phyloP scores from a whole-genome alignment of 1,140 invertebrate genomes.

The Sarcophaga bullata region DNA sequence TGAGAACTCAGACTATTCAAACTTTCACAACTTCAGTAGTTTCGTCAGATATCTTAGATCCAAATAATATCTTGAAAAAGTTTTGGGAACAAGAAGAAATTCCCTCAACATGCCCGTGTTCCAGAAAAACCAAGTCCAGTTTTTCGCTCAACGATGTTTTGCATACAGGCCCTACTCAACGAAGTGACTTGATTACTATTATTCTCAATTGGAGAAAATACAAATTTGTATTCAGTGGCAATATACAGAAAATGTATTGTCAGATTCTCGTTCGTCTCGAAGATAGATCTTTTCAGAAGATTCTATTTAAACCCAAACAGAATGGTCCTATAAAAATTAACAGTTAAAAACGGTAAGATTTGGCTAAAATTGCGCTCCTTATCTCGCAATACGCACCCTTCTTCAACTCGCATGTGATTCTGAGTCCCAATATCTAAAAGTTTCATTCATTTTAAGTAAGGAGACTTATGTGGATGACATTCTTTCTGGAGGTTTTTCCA shows the following conservation, averaged over 20 bases:
- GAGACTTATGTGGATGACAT: too few species aligned
- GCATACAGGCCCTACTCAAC: neutral
- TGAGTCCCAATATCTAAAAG: too few species aligned
- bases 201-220: conserved; percentile 30
- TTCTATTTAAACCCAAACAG: neutral
- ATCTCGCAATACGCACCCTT: neutral
- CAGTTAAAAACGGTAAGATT: neutral
- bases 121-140: neutral
- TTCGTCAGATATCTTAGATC: too few species aligned
- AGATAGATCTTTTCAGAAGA: neutral
- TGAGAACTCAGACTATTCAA: too few species aligned
- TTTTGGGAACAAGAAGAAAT: too few species aligned
- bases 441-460: too few species aligned
- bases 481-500: too few species aligned
- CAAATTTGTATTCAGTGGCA: neutral
- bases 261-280: neutral
- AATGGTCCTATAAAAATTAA: neutral
- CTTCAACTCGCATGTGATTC: too few species aligned
- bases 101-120: too few species aligned
- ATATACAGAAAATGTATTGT: neutral
- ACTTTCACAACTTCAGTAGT: too few species aligned
- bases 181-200: neutral
- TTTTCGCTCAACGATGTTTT: conserved; percentile 8
- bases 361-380: conserved; percentile 10
- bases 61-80: too few species aligned